These are phyloP conservation scores for Pectinophora gossypiella DNA, from an alignment of 1,140 invertebrate genomes.

Conservation along the genomic window DNA sequence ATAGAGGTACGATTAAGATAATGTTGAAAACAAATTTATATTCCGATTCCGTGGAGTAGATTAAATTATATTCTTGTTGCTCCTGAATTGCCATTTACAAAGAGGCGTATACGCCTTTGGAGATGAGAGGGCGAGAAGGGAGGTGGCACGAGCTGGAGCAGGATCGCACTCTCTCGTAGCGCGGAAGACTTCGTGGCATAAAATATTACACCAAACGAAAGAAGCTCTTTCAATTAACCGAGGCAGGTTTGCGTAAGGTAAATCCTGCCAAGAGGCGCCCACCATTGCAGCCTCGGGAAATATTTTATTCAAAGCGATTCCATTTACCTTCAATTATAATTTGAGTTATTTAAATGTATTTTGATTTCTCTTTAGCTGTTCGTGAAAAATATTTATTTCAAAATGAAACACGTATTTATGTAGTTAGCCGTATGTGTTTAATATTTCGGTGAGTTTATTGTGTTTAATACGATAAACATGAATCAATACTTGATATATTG, in stretches of 20 bases:
- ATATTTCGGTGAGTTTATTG: background rate
- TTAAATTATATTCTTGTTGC: slow-evolving; percentile 63
- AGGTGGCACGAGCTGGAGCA: slow-evolving; percentile 37
- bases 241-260: slow-evolving; percentile 66
- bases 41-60: slow-evolving; percentile 46
- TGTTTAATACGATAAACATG: too few species aligned
- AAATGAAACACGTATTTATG: too few species aligned
- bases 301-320: slow-evolving; percentile 39
- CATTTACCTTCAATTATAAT: slow-evolving; percentile 9
- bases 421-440: background rate
- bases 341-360: background rate
- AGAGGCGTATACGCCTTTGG: slow-evolving; percentile 42
- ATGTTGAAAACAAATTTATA: slow-evolving; percentile 57
- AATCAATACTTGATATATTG: too few species aligned
- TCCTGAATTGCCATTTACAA: slow-evolving; percentile 34
- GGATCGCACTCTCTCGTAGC: slow-evolving; percentile 37
- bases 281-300: slow-evolving; percentile 34
- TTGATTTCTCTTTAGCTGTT: background rate
- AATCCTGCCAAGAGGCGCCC: slow-evolving; percentile 52
- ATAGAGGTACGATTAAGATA: slow-evolving; percentile 47
- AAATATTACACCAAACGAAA: slow-evolving; percentile 70
- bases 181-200: slow-evolving; percentile 45
- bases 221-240: slow-evolving; percentile 71
- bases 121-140: slow-evolving; percentile 35
- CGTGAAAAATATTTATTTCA: too few species aligned